Evolutionary conservation across 2,797 vertebrate species (phyloP), one percentile per base, ranked within the genome.

Genomic region (Lutjanus campechanus): DNA sequence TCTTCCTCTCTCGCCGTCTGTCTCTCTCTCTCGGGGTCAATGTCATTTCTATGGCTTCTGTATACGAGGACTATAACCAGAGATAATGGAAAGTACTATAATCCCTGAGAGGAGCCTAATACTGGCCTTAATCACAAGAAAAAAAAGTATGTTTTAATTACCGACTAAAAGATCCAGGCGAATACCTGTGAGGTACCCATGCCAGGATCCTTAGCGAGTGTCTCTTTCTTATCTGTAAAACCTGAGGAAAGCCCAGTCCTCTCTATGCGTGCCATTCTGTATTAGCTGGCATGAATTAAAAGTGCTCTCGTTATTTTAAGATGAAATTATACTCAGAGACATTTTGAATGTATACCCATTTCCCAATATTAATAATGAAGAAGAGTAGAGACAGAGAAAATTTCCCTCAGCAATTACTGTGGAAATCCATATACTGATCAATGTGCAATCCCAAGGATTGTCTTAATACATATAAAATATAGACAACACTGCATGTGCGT

Each of bases 401-500:
- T 93, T 93, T 95, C 94, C 93, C 89, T 82, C 93, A 85, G 94
- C 95, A 96, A 95, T 96, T 96, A 95, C 93, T 82, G 92, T 88
- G 84, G 85, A 95, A 96, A 96, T 96, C 96, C 84, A 96, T 96
- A 95, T 71, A 77, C 92, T 94, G 95, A 96, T 96, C 95, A 96
- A 96, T 96, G 94, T 86, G 92, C 95, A 95, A 96, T 96, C 89
- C 93, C 92, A 92, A 91, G 93, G 92, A 95, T 95, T 95, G 95
- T 95, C 91, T 95, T 95, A 95, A 95, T 93, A 92, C 89, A 90
- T 91, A 94, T 92, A 95, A 94, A 95, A 95, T 94, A 95, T 94
- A 91, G 90, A 93, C 91, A 85, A 83, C 81, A 82, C 63, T 2
- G 82, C 79, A 73, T 82, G 88, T 86, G 89, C 72, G 53, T 92